phyloP scores from a whole-genome alignment of 2,113 vertebrate species.

The Hirundichthys speculiger region DNA sequence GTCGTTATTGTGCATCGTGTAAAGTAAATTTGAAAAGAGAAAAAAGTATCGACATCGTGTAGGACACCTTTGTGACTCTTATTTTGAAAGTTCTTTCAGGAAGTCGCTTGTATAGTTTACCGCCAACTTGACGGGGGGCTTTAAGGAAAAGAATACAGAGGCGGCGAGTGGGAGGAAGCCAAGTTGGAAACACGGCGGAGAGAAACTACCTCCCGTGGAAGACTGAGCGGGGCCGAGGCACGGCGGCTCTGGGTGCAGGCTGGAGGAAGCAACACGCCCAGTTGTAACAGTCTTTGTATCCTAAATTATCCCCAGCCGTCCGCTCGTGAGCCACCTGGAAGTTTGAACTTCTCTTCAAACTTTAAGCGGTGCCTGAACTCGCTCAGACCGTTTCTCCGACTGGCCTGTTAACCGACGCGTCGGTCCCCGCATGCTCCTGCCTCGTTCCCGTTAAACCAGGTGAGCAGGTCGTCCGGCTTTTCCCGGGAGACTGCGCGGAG shows the following conservation, averaged over 20 bases:
- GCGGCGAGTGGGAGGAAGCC: conserved; percentile 57
- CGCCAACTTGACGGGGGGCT: neutral
- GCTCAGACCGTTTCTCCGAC: neutral
- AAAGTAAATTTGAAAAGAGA: no score
- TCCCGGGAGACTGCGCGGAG: conserved; percentile 37
- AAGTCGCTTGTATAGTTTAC: neutral
- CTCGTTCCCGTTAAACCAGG: conserved; percentile 42
- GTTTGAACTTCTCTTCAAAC: conserved; percentile 53
- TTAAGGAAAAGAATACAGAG: conserved; percentile 3
- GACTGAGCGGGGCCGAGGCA: conserved; percentile 39
- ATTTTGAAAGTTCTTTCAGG: conserved; percentile 50
- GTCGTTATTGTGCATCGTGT: no score
- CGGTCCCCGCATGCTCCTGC: conserved; percentile 45
- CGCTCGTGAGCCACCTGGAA: conserved; percentile 17
- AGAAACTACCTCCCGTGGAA: conserved; percentile 44
- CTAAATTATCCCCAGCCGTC: neutral
- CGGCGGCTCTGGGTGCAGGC: conserved; percentile 27
- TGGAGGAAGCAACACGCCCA: conserved; percentile 14
- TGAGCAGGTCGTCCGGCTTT: conserved; percentile 29
- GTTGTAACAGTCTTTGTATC: conserved; percentile 6
- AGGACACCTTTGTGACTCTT: neutral
- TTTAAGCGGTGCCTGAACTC: conserved; percentile 48
- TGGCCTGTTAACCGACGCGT: conserved; percentile 22
- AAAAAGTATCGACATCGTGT: no score
- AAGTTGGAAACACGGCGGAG: conserved; percentile 62